These are phyloP conservation scores for Okapia johnstoni DNA, from an alignment of 2,113 vertebrate genomes.

Conservation along the genomic window DNA sequence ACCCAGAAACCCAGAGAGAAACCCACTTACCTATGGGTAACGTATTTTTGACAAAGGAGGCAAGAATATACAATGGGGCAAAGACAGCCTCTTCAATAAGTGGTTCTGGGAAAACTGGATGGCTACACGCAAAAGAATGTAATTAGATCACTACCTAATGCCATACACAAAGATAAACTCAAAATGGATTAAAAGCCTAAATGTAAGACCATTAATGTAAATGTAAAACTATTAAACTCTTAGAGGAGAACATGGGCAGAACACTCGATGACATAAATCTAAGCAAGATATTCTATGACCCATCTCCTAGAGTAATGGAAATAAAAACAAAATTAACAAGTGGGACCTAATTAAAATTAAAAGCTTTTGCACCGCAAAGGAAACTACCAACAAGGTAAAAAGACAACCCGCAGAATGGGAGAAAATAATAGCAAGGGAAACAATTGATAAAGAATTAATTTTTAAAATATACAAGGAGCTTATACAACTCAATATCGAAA, in stretches of 20 bases:
- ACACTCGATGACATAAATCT: background rate
- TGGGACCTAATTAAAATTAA: background rate
- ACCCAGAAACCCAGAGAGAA: background rate
- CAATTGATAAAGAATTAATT: background rate
- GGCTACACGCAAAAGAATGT: background rate
- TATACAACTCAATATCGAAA: background rate
- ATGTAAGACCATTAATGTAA: background rate
- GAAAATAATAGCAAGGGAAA: background rate
- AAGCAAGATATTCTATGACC: background rate
- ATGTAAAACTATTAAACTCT: background rate
- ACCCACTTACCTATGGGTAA: background rate
- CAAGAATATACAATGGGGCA: background rate
- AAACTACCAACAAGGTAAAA: background rate
- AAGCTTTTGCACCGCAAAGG: background rate
- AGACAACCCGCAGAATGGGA: background rate
- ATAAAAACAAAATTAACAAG: background rate
- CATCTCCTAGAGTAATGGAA: background rate
- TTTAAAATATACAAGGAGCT: background rate
- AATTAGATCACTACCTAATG: background rate
- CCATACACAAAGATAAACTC: background rate
- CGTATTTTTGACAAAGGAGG: background rate
- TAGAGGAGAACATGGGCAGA: background rate
- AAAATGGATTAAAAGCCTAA: background rate
- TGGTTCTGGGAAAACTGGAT: background rate
- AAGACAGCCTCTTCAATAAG: background rate